These are phyloP conservation scores for Crocidura indochinensis DNA, from an alignment of 2,797 vertebrate species.

Conservation along the genomic window DNA sequence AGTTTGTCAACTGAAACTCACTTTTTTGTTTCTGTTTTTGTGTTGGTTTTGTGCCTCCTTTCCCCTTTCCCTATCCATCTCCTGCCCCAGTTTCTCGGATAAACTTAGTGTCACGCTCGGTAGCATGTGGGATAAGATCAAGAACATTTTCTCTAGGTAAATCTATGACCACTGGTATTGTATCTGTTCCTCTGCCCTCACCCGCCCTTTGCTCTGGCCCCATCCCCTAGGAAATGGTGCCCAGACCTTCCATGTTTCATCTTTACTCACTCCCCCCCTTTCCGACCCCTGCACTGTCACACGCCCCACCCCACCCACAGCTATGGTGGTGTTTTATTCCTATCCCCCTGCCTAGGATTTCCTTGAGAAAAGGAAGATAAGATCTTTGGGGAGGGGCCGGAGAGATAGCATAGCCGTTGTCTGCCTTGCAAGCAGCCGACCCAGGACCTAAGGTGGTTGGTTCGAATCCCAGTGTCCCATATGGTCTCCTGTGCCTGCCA, in stretches of 20 bases:
- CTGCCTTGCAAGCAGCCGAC: no score
- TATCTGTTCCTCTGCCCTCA: constrained; percentile 77
- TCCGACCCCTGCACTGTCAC: not conserved
- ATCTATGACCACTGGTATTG: constrained; percentile 85
- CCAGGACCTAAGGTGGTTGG: no score
- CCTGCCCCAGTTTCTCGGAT: constrained; percentile 96
- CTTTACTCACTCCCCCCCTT: not conserved
- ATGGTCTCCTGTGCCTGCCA: no score
- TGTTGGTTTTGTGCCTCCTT: constrained; percentile 90
- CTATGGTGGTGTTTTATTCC: not conserved
- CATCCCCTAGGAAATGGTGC: not conserved
- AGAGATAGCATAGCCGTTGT: no score
- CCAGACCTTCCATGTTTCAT: not conserved
- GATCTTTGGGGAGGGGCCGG: not conserved
- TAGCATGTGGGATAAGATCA: constrained; percentile 98
- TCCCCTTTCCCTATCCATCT: constrained; percentile 91
- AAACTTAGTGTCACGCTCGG: constrained; percentile 97
- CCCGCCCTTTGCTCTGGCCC: constrained; percentile 44
- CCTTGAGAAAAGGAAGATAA: constrained; percentile 46
- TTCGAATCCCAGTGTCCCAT: no score
- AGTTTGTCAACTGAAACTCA: constrained; percentile 89
- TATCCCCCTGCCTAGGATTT: not conserved
- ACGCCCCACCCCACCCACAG: not conserved
- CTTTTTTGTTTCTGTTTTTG: constrained; percentile 91
- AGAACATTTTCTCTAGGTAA: constrained; percentile 99